Evolutionary conservation across 2,797 vertebrate genomes (phyloP), one percentile per base, ranked within the genome.

Genomic region (Pempheris klunzingeri): DNA sequence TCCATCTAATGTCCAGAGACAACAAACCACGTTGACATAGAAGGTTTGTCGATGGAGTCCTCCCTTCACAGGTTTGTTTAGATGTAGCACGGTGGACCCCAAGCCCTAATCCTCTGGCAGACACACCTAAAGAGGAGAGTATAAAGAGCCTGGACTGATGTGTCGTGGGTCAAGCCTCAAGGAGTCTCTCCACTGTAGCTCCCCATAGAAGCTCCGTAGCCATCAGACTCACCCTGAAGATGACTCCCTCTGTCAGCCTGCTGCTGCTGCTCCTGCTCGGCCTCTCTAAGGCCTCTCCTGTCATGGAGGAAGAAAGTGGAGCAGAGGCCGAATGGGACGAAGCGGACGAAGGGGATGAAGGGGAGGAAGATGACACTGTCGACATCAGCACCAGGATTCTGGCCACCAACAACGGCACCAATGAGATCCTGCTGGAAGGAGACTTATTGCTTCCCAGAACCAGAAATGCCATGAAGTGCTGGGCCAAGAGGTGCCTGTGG

Each of bases 251-350:
- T 71, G 50, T 53, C 60, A 80, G 73, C 72, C 81, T 88, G 64
- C 79, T 91, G n/a, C 70, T 87, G 53, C 71, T 87, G 76, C 77
- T 90, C 61, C 76, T 87, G 80, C 78, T 88, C 17, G 55, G 83
- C 80, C 71, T 88, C 74, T 83, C 71, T 71, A 73, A 32, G 30
- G 30, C 30, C 30, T 32, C 3, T 32, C 30, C 30, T 32, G 4
- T 32, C 30, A 32, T 32, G 15, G 64, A 82, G 20, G 74, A 76
- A 69, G 64, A 44, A 62, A 28, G 7, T 3, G 28, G 3, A 60
- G 41, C 49, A 49, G 57, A 74, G 32, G 26, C 24, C 38, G 14
- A n/a, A n/a, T n/a, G n/a, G n/a, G n/a, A n/a, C n/a, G n/a, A n/a
- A n/a, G n/a, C n/a, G n/a, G n/a, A n/a, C n/a, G n/a, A n/a, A n/a